Evolutionary conservation across 2,888 invertebrate species (phyloP).

Genomic region (Ctena decussata): DNA sequence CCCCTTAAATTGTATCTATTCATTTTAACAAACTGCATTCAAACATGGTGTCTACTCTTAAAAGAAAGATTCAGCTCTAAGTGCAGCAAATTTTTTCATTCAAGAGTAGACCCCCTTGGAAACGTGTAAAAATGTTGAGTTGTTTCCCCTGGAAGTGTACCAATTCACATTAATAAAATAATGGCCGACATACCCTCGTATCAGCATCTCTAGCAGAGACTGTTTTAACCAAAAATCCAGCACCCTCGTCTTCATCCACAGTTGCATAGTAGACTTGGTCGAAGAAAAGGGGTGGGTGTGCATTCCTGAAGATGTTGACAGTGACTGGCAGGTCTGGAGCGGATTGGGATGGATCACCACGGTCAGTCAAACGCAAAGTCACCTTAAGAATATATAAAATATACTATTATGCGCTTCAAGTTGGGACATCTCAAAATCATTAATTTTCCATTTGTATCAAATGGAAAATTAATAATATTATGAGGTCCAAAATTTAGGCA

Average conservation of each 20-base stretch:
- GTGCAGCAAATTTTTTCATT: too few relatives aligned
- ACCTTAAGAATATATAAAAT: constrained; percentile 63
- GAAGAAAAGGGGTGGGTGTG: constrained; percentile 67
- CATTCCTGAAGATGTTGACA: constrained; percentile 67
- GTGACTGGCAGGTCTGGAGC: constrained; percentile 53
- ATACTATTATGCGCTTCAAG: too few relatives aligned
- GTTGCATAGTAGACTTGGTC: constrained; percentile 46
- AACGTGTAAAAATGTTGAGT: too few relatives aligned
- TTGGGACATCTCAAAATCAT: too few relatives aligned
- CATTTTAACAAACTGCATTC: too few relatives aligned
- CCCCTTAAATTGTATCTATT: too few relatives aligned
- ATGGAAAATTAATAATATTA: neutral
- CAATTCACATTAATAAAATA: too few relatives aligned
- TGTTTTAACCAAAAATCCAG: constrained; percentile 45
- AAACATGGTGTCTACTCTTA: too few relatives aligned
- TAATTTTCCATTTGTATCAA: neutral
- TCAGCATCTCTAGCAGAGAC: constrained; percentile 73
- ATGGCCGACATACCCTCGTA: constrained; percentile 61
- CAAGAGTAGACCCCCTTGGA: too few relatives aligned
- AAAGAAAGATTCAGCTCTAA: too few relatives aligned
- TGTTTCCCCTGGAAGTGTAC: too few relatives aligned
- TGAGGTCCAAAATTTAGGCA: too few relatives aligned
- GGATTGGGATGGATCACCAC: constrained; percentile 50
- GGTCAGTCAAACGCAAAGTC: constrained; percentile 67
- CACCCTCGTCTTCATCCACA: constrained; percentile 55